A percentile compares a stretch with the other conserved stretches of the same genome.
Evolutionary conservation across 2,113 vertebrate species (phyloP).

Genomic region (Balaeniceps rex): DNA sequence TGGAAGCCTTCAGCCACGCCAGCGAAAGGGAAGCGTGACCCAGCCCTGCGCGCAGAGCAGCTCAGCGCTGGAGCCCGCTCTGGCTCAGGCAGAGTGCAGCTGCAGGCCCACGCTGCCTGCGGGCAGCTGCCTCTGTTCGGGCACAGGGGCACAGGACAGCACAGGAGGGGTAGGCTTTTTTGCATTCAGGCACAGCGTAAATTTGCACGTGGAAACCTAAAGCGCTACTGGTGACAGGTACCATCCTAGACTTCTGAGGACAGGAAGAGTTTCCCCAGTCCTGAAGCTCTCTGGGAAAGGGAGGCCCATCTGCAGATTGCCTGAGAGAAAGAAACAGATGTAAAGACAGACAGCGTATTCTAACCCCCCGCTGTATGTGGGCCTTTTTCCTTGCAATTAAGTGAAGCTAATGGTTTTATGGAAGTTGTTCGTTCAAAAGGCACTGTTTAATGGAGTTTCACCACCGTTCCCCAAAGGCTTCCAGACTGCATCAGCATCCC

Average conservation of each 20-base stretch:
- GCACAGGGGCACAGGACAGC: not conserved
- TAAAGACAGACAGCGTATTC: not conserved
- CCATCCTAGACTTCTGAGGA: not conserved
- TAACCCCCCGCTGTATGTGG: not conserved
- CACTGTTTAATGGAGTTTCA: slow-evolving; percentile 9
- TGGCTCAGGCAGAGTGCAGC: not conserved
- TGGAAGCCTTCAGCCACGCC: not conserved
- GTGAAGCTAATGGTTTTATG: not conserved
- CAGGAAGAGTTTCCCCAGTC: not conserved
- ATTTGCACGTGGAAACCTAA: not conserved
- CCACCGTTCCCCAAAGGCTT: not conserved
- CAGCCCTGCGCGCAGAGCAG: not conserved
- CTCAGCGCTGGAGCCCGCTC: not conserved
- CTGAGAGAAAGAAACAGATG: not conserved
- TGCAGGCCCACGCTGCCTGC: not conserved
- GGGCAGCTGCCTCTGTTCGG: not conserved
- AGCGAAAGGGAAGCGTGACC: not conserved
- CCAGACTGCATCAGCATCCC: not conserved
- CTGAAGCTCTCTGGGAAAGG: not conserved
- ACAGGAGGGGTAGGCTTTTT: accelerated
- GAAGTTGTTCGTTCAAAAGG: slow-evolving; percentile 18
- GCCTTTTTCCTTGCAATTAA: not conserved
- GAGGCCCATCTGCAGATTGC: not conserved
- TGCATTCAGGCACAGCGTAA: not conserved
- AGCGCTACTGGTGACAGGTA: not conserved